A percentile compares a stretch with the other conserved stretches of the same genome.
Conservation (phyloP, 2,113 vertebrate genomes). For the Vulpes lagopus region DNA sequence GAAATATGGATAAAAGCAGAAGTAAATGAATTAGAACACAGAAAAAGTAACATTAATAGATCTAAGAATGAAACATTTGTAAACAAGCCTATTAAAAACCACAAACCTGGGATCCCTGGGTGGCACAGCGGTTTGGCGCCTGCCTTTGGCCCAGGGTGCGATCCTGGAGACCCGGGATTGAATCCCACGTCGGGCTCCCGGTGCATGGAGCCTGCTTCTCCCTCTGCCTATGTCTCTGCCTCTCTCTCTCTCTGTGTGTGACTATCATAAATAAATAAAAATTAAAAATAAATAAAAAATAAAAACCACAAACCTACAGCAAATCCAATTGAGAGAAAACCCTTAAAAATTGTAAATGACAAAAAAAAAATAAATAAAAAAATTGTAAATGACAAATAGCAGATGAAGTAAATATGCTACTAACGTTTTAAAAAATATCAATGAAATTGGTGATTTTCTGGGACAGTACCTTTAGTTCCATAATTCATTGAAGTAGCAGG, state of each 20-base stretch:
- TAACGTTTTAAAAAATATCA: background rate
- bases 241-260: too few relatives aligned
- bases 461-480: background rate
- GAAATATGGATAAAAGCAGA: background rate
- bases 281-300: background rate
- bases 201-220: too few relatives aligned
- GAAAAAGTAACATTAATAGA: constrained; percentile 1
- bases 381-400: background rate
- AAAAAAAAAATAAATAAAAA: background rate
- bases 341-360: background rate
- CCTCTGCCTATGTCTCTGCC: too few relatives aligned
- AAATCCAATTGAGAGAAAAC: background rate
- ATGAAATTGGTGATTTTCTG: background rate
- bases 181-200: too few relatives aligned
- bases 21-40: background rate
- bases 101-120: background rate
- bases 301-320: background rate
- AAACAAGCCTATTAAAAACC: background rate
- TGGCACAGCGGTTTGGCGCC: too few relatives aligned
- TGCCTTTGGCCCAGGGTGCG: too few relatives aligned
- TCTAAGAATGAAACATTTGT: background rate
- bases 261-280: background rate
- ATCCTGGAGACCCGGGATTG: too few relatives aligned
- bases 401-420: background rate
- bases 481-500: background rate